These are phyloP conservation scores for Siderastrea radians DNA, from an alignment of 92 coral and sea anemone species.

Conservation along the genomic window DNA sequence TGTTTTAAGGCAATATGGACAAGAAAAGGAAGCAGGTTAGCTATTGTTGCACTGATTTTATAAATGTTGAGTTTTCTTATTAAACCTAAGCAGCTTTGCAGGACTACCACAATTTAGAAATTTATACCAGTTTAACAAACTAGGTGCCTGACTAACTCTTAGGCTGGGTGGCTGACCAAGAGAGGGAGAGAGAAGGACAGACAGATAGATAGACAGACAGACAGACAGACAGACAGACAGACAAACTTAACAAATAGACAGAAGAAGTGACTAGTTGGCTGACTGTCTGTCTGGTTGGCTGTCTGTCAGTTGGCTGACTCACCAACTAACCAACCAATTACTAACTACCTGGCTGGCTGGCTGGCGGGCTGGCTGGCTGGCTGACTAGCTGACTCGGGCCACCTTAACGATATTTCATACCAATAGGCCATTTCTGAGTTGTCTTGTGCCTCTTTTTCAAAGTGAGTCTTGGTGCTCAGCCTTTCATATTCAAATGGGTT, in stretches of 20 bases:
- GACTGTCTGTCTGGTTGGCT: not conserved
- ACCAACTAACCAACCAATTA: not conserved
- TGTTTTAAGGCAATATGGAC: constrained; percentile 87
- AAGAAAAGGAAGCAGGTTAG: constrained; percentile 87
- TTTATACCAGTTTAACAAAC: not conserved
- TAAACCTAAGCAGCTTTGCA: no score
- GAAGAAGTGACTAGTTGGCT: not conserved
- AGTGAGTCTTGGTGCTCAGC: no score
- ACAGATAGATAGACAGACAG: not conserved
- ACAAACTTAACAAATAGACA: not conserved
- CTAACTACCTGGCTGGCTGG: not conserved
- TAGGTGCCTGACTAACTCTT: no score
- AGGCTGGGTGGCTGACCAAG: not conserved
- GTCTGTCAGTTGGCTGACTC: not conserved
- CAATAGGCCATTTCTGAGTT: no score
- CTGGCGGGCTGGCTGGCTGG: not conserved
- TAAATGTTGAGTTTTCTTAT: not conserved
- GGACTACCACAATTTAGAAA: not conserved
- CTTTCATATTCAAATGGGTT: no score
- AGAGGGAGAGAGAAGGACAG: not conserved
- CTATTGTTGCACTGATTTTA: not conserved
- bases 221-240: not conserved
- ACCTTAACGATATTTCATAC: no score
- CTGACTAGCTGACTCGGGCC: not conserved
- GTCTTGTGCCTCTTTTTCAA: no score